These are phyloP conservation scores for Megamerina dolium DNA, from an alignment of 2,888 invertebrate species.

Conservation along the genomic window DNA sequence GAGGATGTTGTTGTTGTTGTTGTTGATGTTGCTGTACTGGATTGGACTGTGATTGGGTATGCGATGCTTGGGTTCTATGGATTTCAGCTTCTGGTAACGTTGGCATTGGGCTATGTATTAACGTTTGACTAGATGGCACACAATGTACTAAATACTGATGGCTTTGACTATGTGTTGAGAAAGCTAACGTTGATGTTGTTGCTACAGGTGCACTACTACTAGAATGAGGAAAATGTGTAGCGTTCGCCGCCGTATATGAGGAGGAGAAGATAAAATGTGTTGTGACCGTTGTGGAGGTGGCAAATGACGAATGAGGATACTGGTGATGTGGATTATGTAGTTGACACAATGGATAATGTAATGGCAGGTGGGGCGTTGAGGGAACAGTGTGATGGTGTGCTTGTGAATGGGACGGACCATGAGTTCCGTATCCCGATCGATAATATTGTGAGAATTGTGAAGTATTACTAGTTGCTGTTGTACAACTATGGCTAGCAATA, in stretches of 20 bases:
- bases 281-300: background rate
- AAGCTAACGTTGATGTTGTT: conserved; percentile 33
- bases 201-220: conserved; percentile 39
- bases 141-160: conserved; percentile 46
- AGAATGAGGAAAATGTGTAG: conserved; percentile 19
- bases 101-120: conserved; percentile 39
- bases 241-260: conserved; percentile 5
- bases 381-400: conserved; percentile 21
- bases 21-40: conserved; percentile 20
- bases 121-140: conserved; percentile 38
- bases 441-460: conserved; percentile 28
- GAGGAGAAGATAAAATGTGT: conserved; percentile 17
- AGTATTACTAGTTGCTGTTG: conserved; percentile 37
- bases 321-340: too few relatives aligned
- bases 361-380: conserved; percentile 15
- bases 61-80: conserved; percentile 27
- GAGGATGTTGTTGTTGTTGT: conserved; percentile 19
- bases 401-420: conserved; percentile 21
- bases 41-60: conserved; percentile 26
- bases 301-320: conserved; percentile 12
- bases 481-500: conserved; percentile 37
- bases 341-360: conserved; percentile 19
- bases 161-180: conserved; percentile 44
- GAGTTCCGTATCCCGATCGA: conserved; percentile 29
- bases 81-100: conserved; percentile 40